phyloP scores from a whole-genome alignment of 2,888 invertebrate species.

The Pomacea canaliculata region DNA sequence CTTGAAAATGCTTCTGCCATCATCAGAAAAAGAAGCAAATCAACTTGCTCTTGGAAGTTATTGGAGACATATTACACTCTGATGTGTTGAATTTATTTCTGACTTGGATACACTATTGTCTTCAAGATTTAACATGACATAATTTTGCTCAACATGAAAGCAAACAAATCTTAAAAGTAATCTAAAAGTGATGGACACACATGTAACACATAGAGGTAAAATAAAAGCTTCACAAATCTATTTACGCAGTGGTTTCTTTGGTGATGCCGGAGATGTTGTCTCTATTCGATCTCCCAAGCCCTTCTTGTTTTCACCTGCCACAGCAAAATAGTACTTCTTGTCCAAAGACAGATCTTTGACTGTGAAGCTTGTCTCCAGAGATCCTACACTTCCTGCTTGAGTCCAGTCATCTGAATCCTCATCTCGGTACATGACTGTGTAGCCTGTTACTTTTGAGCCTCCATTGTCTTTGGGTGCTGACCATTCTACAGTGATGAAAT shows the following conservation, averaged over 20 bases:
- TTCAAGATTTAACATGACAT: too few species aligned
- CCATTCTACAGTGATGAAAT: constrained; percentile 62
- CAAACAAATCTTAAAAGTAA: too few species aligned
- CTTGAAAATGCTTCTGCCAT: too few species aligned
- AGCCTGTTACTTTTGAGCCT: constrained; percentile 60
- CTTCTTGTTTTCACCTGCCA: constrained; percentile 66
- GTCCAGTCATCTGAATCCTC: constrained; percentile 53
- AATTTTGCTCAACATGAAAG: too few species aligned
- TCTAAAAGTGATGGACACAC: too few species aligned
- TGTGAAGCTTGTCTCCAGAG: constrained; percentile 52
- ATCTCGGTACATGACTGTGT: constrained; percentile 49
- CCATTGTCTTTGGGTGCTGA: constrained; percentile 61
- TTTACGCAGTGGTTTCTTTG: constrained; percentile 52
- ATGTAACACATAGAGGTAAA: too few species aligned
- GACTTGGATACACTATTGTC: too few species aligned
- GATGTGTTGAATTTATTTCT: too few species aligned
- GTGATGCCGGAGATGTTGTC: constrained; percentile 47
- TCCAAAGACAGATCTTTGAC: constrained; percentile 58
- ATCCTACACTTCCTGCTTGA: constrained; percentile 50
- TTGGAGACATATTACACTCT: too few species aligned
- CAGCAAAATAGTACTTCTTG: constrained; percentile 64
- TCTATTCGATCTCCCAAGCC: constrained; percentile 54
- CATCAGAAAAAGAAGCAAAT: too few species aligned
- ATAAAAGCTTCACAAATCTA: not conserved
- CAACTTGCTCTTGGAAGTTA: too few species aligned